Base-by-base conservation (phyloP, 2,888 invertebrate genomes). In the Branchipolynoe longqiensis region DNA sequence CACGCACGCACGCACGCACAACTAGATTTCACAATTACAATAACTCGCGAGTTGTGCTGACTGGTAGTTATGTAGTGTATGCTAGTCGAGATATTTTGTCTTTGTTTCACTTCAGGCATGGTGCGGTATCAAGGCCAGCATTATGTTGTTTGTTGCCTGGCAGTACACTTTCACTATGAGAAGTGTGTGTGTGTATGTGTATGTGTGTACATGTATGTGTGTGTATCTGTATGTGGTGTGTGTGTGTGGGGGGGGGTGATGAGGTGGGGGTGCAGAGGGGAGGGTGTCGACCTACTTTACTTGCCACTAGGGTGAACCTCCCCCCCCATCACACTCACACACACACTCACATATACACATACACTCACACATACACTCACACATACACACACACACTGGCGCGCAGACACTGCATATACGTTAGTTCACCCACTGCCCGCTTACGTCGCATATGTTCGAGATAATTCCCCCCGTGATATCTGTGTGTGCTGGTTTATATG, bases 271-370 rank as follows among this genome's bases (percentile, higher is more conserved):
- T 1, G 6, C 8, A 69, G n/a, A 36, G 36, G 36, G 69, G 69
- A 22, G 36, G 1, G 33, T 62, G 69, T 18, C 69, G 69, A 69
- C 36, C 69, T 69, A 69, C 3, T 69, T 69, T 48, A 18, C 69
- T 69, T 36, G 38, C 69, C 69, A 69, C 69, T 33, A 69, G 69
- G 69, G 69, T 69, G 69, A 33, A 69, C 38, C 69, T 69, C 2
- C 69, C 14, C 38, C 12, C n/a, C n/a, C n/a, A n/a, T n/a, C n/a
- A n/a, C n/a, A n/a, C n/a, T n/a, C n/a, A n/a, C n/a, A n/a, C n/a
- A n/a, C n/a, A n/a, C n/a, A n/a, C n/a, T n/a, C n/a, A n/a, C n/a
- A n/a, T n/a, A n/a, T n/a, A n/a, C n/a, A n/a, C n/a, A n/a, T n/a
- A n/a, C n/a, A n/a, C n/a, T n/a, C n/a, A n/a, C n/a, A n/a, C n/a